phyloP scores from a whole-genome alignment of 2,888 invertebrate species.

The Ptychoptera contaminata region DNA sequence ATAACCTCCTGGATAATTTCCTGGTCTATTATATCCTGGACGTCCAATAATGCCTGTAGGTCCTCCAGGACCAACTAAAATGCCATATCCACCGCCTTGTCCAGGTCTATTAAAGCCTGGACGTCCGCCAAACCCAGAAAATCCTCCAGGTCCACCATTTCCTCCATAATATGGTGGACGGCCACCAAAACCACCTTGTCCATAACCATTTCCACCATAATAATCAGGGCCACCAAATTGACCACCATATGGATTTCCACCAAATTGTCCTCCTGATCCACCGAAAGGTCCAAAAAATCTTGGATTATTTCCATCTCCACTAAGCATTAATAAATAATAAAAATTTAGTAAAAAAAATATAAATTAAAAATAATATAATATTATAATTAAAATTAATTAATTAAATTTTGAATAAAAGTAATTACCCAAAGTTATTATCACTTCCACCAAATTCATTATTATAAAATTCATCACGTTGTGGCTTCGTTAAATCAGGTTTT shows the following conservation, averaged over 20 bases:
- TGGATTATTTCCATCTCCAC: no score
- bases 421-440: not conserved
- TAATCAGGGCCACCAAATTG: constrained; percentile 6
- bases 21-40: constrained; percentile 7
- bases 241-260: no score
- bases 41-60: constrained; percentile 35
- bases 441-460: constrained; percentile 2
- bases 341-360: no score
- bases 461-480: constrained; percentile 7
- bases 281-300: no score
- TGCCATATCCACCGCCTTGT: constrained; percentile 12
- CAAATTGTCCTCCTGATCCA: no score
- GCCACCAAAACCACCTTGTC: constrained; percentile 13
- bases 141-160: constrained; percentile 8
- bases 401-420: not conserved
- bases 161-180: constrained; percentile 1
- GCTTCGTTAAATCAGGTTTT: constrained; percentile 3
- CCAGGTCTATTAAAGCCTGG: constrained; percentile 1
- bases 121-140: constrained; percentile 2
- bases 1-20: constrained; percentile 6
- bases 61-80: constrained; percentile 30
- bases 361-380: not conserved
- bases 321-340: no score
- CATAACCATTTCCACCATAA: constrained; percentile 11
- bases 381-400: not conserved